Percentiles rank a stretch among this genome's conserved stretches.
phyloP scores from a whole-genome alignment of 2,797 vertebrate genomes.

The Clarias platycephalus region DNA sequence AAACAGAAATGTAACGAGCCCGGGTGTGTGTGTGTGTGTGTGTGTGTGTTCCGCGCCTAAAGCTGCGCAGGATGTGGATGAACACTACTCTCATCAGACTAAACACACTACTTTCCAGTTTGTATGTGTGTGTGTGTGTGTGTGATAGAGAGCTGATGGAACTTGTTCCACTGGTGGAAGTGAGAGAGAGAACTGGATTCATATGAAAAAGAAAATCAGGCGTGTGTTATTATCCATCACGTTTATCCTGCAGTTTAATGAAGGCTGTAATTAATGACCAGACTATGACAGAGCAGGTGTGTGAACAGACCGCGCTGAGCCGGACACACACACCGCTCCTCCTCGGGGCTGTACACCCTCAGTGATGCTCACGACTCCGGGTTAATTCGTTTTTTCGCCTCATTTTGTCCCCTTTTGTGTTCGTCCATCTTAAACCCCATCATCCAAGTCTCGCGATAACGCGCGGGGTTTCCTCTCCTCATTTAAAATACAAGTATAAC shows the following conservation, averaged over 20 bases:
- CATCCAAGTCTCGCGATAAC: constrained; percentile 1
- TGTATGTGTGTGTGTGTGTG: background rate
- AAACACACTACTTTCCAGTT: background rate
- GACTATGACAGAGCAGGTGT: no score
- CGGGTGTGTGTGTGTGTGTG: no score
- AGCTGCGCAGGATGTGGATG: background rate
- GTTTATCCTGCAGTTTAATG: no score
- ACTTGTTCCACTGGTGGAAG: background rate
- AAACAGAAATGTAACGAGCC: no score
- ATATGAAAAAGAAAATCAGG: background rate
- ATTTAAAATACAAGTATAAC: no score
- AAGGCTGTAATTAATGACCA: no score
- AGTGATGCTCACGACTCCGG: no score
- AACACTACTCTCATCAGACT: no score
- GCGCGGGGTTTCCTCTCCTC: background rate
- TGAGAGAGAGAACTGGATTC: background rate
- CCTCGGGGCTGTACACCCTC: background rate
- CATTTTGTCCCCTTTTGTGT: background rate
- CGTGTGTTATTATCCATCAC: no score
- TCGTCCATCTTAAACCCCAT: background rate
- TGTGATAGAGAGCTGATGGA: background rate
- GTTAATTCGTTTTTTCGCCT: no score
- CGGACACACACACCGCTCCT: no score
- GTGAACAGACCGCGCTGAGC: no score
- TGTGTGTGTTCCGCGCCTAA: background rate